Evolutionary conservation across 2,113 vertebrate species (phyloP).

Genomic region (Chamaea fasciata): DNA sequence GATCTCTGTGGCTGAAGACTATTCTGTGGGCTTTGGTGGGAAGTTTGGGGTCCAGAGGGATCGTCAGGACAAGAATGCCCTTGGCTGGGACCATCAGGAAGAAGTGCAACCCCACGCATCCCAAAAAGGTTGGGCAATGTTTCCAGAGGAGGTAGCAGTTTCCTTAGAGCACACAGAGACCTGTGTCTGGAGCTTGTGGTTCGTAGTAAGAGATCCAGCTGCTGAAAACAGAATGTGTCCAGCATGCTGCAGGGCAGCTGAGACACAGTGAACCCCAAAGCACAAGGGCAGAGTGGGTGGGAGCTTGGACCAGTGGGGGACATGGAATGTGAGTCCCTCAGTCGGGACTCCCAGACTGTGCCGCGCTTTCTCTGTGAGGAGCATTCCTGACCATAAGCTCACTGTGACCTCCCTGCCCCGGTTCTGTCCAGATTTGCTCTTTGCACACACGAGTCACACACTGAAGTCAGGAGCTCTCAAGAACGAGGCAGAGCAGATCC

Average conservation of each 20-base stretch:
- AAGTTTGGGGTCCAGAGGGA: conserved; percentile 84
- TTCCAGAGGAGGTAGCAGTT: background rate
- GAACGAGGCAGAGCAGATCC: background rate
- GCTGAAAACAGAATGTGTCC: background rate
- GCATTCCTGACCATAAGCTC: background rate
- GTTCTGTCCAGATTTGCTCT: background rate
- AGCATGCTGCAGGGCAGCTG: background rate
- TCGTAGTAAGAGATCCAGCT: background rate
- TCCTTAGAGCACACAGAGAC: background rate
- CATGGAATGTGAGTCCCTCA: background rate
- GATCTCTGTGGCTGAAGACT: conserved; percentile 38
- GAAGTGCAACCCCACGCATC: conserved; percentile 54
- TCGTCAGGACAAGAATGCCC: conserved; percentile 78
- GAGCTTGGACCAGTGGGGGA: background rate
- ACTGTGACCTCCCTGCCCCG: background rate
- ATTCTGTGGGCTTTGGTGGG: conserved; percentile 61
- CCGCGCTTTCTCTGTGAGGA: background rate
- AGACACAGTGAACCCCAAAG: background rate
- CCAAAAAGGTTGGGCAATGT: conserved; percentile 55
- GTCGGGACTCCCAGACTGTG: background rate
- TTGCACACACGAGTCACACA: background rate
- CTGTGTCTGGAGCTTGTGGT: background rate
- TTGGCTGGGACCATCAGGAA: conserved; percentile 70
- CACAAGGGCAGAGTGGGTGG: background rate
- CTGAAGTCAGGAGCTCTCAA: background rate